Conservation (phyloP, 2,797 vertebrate species). For the Sebastiscus tertius region DNA sequence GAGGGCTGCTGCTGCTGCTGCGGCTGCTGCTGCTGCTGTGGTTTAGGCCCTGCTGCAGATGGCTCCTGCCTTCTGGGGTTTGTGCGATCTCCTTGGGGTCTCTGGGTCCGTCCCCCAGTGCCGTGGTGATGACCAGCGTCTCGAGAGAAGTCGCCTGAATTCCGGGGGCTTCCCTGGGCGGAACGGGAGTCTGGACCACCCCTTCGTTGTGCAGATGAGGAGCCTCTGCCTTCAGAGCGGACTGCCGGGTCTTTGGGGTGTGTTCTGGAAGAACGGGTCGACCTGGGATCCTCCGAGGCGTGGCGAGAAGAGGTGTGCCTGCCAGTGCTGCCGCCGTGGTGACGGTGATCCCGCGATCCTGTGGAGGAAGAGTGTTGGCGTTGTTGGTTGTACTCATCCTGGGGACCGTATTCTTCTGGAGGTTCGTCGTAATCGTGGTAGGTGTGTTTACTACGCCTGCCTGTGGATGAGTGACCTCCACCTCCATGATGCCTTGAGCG, state of each 20-base stretch:
- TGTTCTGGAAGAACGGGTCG: slow-evolving; percentile 88
- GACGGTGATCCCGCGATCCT: slow-evolving; percentile 90
- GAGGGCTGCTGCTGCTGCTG: slow-evolving; percentile 76
- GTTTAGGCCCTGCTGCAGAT: slow-evolving; percentile 74
- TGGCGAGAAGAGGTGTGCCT: slow-evolving; percentile 92
- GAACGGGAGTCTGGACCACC: slow-evolving; percentile 82
- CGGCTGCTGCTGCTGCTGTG: slow-evolving; percentile 73
- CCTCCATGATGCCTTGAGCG: slow-evolving; percentile 92
- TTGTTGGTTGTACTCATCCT: slow-evolving; percentile 90
- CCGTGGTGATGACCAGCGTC: slow-evolving; percentile 88
- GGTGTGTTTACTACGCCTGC: slow-evolving; percentile 93
- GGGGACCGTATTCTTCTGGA: slow-evolving; percentile 93
- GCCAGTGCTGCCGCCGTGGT: slow-evolving; percentile 89
- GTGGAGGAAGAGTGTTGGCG: slow-evolving; percentile 83
- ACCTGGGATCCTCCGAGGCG: slow-evolving; percentile 87
- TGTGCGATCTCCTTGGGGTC: slow-evolving; percentile 80
- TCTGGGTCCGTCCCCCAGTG: slow-evolving; percentile 86
- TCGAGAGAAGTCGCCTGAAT: slow-evolving; percentile 89
- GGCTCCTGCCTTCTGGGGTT: slow-evolving; percentile 79
- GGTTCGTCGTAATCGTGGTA: slow-evolving; percentile 97
- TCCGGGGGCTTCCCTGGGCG: slow-evolving; percentile 83
- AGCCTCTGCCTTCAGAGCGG: slow-evolving; percentile 86
- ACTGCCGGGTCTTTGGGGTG: slow-evolving; percentile 88
- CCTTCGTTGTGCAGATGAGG: slow-evolving; percentile 87
- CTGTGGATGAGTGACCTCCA: slow-evolving; percentile 90